Evolutionary conservation across 92 coral and sea anemone species (phyloP), one percentile per base, ranked within the genome.

Genomic region (Plumapathes pennacea): DNA sequence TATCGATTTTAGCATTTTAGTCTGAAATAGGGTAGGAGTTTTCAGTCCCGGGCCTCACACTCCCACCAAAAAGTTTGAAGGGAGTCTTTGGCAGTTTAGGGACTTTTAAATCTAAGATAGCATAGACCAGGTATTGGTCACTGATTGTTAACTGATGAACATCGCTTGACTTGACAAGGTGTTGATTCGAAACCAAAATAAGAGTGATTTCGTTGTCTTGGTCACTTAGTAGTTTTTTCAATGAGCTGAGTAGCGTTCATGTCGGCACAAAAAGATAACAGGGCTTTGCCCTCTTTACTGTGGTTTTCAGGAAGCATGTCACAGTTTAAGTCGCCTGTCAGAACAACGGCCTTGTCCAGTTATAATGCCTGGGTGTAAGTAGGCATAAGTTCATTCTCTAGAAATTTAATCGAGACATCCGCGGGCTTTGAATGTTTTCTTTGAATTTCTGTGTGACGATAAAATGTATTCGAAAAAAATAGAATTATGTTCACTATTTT

Each of bases 401-500:
- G 50, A 14, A 33, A 59, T 0, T 36, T 21, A 26, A 59, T 3
- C 50, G 0, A 12, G 27, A 40, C 25, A 1, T 54, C 50, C 2
- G 79, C 67, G 18, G 85, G 85, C 45, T 62, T 33, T 38, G 53
- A 70, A n/a, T n/a, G n/a, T n/a, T n/a, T n/a, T n/a, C n/a, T n/a
- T n/a, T n/a, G n/a, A n/a, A n/a, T n/a, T n/a, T n/a, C n/a, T n/a
- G n/a, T n/a, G n/a, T n/a, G n/a, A n/a, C n/a, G n/a, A n/a, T n/a
- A n/a, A n/a, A n/a, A n/a, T n/a, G n/a, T n/a, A n/a, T n/a, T n/a
- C n/a, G n/a, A n/a, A n/a, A n/a, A n/a, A n/a, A n/a, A n/a, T n/a
- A n/a, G n/a, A n/a, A n/a, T n/a, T n/a, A n/a, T n/a, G n/a, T n/a
- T n/a, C n/a, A n/a, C n/a, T n/a, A n/a, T n/a, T n/a, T n/a, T n/a